Evolutionary conservation across 2,888 invertebrate species (phyloP), one percentile per base, ranked within the genome.

Genomic region (Petrolisthes cinctipes): DNA sequence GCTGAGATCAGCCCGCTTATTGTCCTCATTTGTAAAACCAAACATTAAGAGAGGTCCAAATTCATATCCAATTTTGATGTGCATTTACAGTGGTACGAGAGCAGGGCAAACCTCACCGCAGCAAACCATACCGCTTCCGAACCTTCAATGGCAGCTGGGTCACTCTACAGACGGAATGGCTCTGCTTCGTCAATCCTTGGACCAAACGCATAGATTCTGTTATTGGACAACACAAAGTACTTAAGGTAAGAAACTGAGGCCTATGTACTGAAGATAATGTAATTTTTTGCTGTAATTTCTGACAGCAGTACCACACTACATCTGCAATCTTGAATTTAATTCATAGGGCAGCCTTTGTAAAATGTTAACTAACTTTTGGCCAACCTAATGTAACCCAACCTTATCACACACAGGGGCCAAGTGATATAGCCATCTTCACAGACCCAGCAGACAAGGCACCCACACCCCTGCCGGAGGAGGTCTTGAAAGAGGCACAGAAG

Each of bases 101-200:
- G 78, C 95, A 95, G 91, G 95, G 95, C 82, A 94, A 95, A 68
- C 95, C 95, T 7, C 95, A 95, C 91, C 95, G 95, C 91, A 96
- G 96, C 91, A 96, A 96, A 92, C 96, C 97, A 0, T 95, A 94
- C 92, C 95, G 97, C 90, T 96, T 97, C 93, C 94, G 95, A 83
- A 95, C 96, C 11, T 96, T 96, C 92, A 98, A 98, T 92, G 97
- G 97, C 0, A 95, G 95, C 91, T 97, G 95, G 92, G 94, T 97
- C n/a, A 94, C 95, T 90, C 93, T 98, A 75, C 96, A 97, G 93
- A 97, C 98, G 0, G 97, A 98, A 92, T 98, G 98, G 97, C 96
- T 97, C 0, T 96, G 96, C 90, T 98, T 97, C 92, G 95, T 97
- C 79, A 98, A 98, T 93, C 98, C 98, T 0, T 98, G 98, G 98